Evolutionary conservation across 1,140 invertebrate species (phyloP).

Genomic region (Belonocnema kinseyi): DNA sequence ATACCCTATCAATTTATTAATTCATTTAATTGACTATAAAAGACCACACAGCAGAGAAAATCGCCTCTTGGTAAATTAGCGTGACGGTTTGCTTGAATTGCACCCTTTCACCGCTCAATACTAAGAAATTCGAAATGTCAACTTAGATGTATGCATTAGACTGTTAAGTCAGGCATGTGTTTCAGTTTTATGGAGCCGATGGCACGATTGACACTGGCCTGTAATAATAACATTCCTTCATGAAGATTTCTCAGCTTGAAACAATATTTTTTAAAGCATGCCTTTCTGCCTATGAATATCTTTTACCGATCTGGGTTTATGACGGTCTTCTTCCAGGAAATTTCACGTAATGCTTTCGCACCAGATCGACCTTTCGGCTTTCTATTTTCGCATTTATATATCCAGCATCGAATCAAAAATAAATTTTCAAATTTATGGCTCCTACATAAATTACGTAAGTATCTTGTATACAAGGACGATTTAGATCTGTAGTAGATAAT

Average conservation of each 20-base stretch:
- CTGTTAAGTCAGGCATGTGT: neutral
- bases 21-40: too few species aligned
- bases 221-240: slow-evolving; percentile 55
- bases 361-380: slow-evolving; percentile 25
- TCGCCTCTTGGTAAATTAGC: too few species aligned
- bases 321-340: slow-evolving; percentile 28
- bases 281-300: slow-evolving; percentile 44
- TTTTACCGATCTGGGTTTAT: slow-evolving; percentile 29
- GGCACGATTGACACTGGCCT: slow-evolving; percentile 34
- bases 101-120: neutral
- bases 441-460: slow-evolving; percentile 7
- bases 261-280: slow-evolving; percentile 63
- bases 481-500: neutral
- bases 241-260: slow-evolving; percentile 50
- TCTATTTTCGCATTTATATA: slow-evolving; percentile 28
- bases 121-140: neutral
- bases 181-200: slow-evolving; percentile 1
- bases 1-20: too few species aligned
- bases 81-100: too few species aligned
- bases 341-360: slow-evolving; percentile 24
- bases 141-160: neutral
- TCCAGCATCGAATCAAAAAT: slow-evolving; percentile 19
- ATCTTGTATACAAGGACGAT: neutral
- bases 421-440: slow-evolving; percentile 26
- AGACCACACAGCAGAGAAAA: too few species aligned